A percentile compares a stretch with the other conserved stretches of the same genome.
phyloP scores from a whole-genome alignment of 1,140 invertebrate genomes.

The Ylistrum balloti region DNA sequence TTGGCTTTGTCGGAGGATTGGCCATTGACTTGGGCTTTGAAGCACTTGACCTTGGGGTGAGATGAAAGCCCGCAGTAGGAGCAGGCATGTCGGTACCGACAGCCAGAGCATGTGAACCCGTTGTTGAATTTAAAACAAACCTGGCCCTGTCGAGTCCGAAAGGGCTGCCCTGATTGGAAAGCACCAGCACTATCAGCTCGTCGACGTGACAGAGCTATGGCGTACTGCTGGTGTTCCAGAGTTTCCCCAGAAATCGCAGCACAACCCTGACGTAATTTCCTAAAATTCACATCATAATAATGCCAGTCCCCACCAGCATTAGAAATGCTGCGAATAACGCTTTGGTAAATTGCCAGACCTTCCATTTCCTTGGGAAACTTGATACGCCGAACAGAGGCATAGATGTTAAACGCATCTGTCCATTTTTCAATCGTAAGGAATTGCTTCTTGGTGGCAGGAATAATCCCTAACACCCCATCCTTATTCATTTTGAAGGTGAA shows the following conservation, averaged over 20 bases:
- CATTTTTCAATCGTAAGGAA: no score
- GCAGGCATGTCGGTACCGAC: conserved; percentile 2
- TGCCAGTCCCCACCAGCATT: no score
- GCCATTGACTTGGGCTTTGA: not conserved
- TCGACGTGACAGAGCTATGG: not conserved
- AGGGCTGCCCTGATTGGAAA: no score
- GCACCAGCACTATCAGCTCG: no score
- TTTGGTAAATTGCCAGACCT: no score
- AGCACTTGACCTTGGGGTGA: not conserved
- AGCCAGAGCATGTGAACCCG: conserved; percentile 31
- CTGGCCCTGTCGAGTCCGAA: no score
- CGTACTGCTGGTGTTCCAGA: not conserved
- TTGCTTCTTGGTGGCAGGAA: no score
- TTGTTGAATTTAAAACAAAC: conserved; percentile 21
- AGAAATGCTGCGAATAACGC: no score
- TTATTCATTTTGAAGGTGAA: no score
- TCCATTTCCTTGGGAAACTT: not conserved
- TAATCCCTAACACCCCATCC: no score
- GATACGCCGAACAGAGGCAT: not conserved
- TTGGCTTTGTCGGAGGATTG: not conserved
- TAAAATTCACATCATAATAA: not conserved
- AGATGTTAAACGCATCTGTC: not conserved
- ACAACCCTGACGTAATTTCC: not conserved
- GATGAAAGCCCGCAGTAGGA: conserved; percentile 45
- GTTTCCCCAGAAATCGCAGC: not conserved